These are phyloP conservation scores for Drosophila tsacasi DNA, from an alignment of 1,140 invertebrate species.

Conservation along the genomic window DNA sequence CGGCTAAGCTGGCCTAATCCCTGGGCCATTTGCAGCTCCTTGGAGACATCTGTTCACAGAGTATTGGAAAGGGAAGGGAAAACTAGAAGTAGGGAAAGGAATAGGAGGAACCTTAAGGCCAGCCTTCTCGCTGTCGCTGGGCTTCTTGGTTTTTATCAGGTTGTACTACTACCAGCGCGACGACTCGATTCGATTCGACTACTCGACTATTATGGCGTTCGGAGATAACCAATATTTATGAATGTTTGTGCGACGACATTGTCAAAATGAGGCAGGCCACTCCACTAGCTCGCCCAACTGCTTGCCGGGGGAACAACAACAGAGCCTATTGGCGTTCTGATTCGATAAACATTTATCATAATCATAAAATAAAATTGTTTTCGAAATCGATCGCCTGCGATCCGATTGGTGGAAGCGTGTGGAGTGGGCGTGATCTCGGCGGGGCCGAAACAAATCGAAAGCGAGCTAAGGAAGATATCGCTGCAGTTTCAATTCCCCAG, in stretches of 20 bases:
- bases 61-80: not conserved
- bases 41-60: conserved; percentile 18
- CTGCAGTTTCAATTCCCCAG: conserved; percentile 23
- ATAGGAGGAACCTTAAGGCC: conserved; percentile 11
- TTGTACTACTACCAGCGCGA: conserved; percentile 54
- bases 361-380: conserved; percentile 78
- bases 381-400: conserved; percentile 70
- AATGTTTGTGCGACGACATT: conserved; percentile 67
- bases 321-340: conserved; percentile 74
- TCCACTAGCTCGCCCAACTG: conserved; percentile 33
- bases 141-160: conserved; percentile 56
- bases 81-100: not conserved
- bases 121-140: conserved; percentile 23
- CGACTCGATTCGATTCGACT: conserved; percentile 42
- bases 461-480: conserved; percentile 36
- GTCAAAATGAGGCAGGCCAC: conserved; percentile 74
- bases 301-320: conserved; percentile 34
- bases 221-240: conserved; percentile 76
- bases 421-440: conserved; percentile 65
- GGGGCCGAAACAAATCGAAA: conserved; percentile 30
- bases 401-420: conserved; percentile 66
- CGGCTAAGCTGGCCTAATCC: conserved; percentile 55
- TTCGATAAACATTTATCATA: conserved; percentile 85
- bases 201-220: conserved; percentile 74
- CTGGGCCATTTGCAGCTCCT: conserved; percentile 27